Percentiles rank a stretch among this genome's conserved stretches.
Evolutionary conservation across 2,113 vertebrate species (phyloP).

Genomic region (Fulica atra): DNA sequence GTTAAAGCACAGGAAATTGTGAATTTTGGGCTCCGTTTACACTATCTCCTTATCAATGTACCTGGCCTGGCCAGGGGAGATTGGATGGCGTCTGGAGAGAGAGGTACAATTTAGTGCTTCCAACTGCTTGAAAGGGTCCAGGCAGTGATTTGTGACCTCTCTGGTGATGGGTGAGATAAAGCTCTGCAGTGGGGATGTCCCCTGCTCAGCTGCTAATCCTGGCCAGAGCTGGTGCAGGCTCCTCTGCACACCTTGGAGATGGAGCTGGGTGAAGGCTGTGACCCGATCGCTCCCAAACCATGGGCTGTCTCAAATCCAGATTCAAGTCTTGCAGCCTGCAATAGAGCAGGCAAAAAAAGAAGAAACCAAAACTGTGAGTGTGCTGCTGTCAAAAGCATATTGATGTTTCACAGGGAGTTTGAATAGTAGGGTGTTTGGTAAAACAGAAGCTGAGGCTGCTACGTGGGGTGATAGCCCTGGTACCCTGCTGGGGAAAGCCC

Average conservation of each 20-base stretch:
- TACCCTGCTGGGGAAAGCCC: background rate
- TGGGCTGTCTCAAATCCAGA: background rate
- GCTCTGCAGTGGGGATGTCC: background rate
- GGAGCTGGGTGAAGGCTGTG: background rate
- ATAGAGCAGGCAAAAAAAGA: too few species aligned
- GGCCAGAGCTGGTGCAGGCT: background rate
- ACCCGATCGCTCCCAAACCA: background rate
- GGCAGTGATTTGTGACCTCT: conserved; percentile 42
- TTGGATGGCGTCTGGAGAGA: conserved; percentile 2
- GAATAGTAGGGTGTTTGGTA: background rate
- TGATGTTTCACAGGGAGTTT: background rate
- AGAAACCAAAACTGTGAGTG: too few species aligned
- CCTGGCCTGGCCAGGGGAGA: conserved; percentile 30
- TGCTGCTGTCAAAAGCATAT: background rate
- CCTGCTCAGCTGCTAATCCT: background rate
- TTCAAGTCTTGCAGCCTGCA: background rate
- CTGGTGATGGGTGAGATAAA: conserved; percentile 51
- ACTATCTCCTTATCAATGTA: conserved; percentile 24
- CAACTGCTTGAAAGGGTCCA: conserved; percentile 1
- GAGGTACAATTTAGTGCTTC: conserved; percentile 47
- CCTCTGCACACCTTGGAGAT: background rate
- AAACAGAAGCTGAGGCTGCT: background rate
- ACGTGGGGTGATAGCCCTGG: background rate
- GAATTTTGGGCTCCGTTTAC: conserved; percentile 23
- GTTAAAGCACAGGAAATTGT: conserved; percentile 47